Percentiles rank a stretch among this genome's conserved stretches.
phyloP scores from a whole-genome alignment of 2,797 vertebrate genomes.

The Saxicola maurus region DNA sequence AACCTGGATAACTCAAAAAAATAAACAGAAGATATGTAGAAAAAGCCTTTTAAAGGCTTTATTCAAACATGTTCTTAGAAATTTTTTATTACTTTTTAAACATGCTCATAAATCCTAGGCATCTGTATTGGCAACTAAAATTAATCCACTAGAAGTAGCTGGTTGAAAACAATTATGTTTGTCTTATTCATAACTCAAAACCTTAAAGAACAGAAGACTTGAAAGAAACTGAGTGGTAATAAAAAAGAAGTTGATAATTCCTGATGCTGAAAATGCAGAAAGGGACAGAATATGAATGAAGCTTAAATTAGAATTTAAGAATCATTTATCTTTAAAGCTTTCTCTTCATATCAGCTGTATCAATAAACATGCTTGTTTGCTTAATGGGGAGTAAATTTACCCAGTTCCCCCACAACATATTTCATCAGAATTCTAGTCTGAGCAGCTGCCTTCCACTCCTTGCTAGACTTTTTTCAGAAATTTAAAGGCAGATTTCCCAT shows the following conservation, averaged over 20 bases:
- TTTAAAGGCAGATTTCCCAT: neutral
- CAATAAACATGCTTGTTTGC: neutral
- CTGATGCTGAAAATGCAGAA: neutral
- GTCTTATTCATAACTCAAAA: neutral
- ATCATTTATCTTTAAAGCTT: neutral
- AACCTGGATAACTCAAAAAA: neutral
- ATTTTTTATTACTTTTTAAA: neutral
- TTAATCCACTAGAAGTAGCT: neutral
- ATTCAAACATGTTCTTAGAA: neutral
- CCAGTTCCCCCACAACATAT: neutral
- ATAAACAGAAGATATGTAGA: neutral
- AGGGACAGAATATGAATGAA: neutral
- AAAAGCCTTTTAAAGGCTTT: neutral
- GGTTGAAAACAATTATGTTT: neutral
- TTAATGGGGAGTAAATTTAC: neutral
- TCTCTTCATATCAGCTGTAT: neutral
- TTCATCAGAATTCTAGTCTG: neutral
- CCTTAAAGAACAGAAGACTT: neutral
- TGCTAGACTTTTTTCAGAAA: neutral
- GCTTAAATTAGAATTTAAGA: neutral
- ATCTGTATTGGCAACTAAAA: neutral
- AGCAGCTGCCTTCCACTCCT: neutral
- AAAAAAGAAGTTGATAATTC: neutral
- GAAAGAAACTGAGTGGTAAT: neutral
- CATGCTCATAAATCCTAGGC: neutral